These are phyloP conservation scores for Ophraella communa DNA, from an alignment of 2,888 invertebrate genomes.

Conservation along the genomic window DNA sequence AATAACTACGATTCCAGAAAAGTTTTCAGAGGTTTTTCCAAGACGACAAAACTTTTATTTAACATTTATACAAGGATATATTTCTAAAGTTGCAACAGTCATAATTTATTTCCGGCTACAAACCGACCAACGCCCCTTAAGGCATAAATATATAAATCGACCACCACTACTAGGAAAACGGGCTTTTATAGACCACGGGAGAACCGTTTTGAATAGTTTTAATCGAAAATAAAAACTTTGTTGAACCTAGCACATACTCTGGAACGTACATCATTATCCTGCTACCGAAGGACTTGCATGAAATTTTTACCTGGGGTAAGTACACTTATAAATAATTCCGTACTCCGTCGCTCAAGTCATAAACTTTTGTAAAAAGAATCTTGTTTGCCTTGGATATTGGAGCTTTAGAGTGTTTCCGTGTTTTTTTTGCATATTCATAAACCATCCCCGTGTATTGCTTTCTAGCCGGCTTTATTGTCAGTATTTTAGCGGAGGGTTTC, in stretches of 20 bases:
- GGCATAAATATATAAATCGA: not conserved
- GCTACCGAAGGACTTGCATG: conserved; percentile 1
- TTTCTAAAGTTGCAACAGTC: not conserved
- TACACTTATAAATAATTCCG: conserved; percentile 7
- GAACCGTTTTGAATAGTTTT: not conserved
- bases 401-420: conserved; percentile 19
- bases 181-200: not conserved
- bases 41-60: not conserved
- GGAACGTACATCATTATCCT: conserved; percentile 3
- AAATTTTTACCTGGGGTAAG: conserved; percentile 5
- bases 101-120: not conserved
- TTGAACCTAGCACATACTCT: not conserved
- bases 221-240: conserved; percentile 1
- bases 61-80: not conserved
- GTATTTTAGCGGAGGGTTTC: too few relatives aligned
- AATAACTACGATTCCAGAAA: not conserved
- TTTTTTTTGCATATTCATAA: conserved; percentile 26
- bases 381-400: conserved; percentile 17
- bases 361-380: conserved; percentile 11
- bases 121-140: not conserved
- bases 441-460: not conserved
- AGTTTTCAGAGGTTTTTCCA: not conserved
- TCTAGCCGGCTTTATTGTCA: not conserved
- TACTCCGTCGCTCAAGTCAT: not conserved
- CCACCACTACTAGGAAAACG: not conserved